Base-by-base conservation (phyloP, 2,888 invertebrate species). In the Rapana venosa region DNA sequence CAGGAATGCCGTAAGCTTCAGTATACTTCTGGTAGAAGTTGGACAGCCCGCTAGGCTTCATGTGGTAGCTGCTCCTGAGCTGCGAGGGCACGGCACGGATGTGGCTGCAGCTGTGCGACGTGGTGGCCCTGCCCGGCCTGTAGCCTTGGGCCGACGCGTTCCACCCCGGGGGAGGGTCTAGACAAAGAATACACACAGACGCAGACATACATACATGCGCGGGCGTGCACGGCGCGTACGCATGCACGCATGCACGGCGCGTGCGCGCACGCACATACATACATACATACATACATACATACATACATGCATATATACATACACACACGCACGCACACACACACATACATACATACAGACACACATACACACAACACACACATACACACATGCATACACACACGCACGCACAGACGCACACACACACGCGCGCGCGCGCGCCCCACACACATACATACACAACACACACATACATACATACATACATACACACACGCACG, bases 1-100 rank as follows among this genome's bases (percentile, higher is more conserved):
- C 92, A 56, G 94, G 94, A n/a, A 94, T 94, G 8, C 93, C 93
- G 87, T 94, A 94, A 17, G 93, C 93, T 90, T 94, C 94, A 15
- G 94, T 94, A 90, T 94, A 94, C 86, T 93, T 94, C 90, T 93
- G 93, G 90, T 94, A 94, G 91, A 93, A 94, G 36, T 74, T 36
- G 47, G 90, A 88, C n/a, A 94, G 91, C 13, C 94, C 94, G 11
- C 61, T 35, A 4, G 93, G 93, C 32, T 87, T 87, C 36, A 93
- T 90, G 61, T 22, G 35, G 47, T 22, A 32, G 0, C 87, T 15
- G 35, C 36, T 79, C n/a, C 93, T 87, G 11, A 93, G 90, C 8
- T 90, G 20, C 2, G 36, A 17, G 17, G 93, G 92, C 0, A 93
- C 92, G 8, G 26, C 87, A 17, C 92, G 90, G 83, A 93, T 90